A percentile compares a stretch with the other conserved stretches of the same genome.
Evolutionary conservation across 1,140 invertebrate genomes (phyloP).

Genomic region (Drosophila rhopaloa): DNA sequence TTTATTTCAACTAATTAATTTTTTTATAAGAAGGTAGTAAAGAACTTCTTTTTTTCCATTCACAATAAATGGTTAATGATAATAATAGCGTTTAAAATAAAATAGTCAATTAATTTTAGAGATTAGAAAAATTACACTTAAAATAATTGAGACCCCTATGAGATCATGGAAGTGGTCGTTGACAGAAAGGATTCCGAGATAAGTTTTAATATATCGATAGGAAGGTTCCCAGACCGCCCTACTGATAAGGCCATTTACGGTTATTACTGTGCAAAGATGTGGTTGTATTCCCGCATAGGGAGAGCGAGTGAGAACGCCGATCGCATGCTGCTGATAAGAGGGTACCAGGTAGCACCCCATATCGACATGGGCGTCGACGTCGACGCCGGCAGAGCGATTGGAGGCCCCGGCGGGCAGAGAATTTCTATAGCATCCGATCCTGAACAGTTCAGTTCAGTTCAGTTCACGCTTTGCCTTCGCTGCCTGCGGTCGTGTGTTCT

Average conservation of each 20-base stretch:
- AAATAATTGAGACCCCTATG: neutral
- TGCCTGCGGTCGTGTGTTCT: conserved; percentile 66
- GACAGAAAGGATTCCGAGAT: neutral
- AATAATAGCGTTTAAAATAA: no score
- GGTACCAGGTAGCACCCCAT: conserved; percentile 40
- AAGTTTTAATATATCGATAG: conserved; percentile 7
- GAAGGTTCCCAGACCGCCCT: conserved; percentile 7
- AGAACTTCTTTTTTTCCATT: no score
- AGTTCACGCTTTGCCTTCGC: conserved; percentile 73
- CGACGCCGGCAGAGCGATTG: conserved; percentile 20
- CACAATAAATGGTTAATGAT: no score
- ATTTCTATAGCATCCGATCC: conserved; percentile 73
- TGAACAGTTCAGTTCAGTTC: conserved; percentile 69
- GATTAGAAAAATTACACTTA: no score
- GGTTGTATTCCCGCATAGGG: neutral
- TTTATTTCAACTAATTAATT: no score
- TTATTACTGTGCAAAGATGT: conserved; percentile 28
- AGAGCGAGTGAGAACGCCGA: conserved; percentile 34
- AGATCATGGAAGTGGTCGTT: neutral
- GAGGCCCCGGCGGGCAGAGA: conserved; percentile 6
- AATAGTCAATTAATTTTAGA: no score
- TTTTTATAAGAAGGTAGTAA: no score
- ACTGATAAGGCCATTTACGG: conserved; percentile 21
- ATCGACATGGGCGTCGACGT: conserved; percentile 18
- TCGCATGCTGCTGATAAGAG: conserved; percentile 54